Percentiles rank a stretch among this genome's conserved stretches.
phyloP scores from a whole-genome alignment of 2,888 invertebrate genomes.

The Matsumyia berberina region DNA sequence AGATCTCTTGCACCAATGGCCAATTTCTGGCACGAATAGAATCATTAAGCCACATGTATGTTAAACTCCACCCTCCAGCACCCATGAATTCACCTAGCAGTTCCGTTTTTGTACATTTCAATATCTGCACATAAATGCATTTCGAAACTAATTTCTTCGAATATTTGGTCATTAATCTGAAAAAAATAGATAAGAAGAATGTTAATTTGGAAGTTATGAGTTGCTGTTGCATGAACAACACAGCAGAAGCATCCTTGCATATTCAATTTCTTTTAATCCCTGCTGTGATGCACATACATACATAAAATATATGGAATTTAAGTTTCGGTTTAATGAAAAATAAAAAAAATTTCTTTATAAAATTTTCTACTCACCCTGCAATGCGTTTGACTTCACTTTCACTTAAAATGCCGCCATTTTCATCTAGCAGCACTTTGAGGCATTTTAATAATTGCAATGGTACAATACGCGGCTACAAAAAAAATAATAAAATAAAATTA shows the following conservation, averaged over 20 bases:
- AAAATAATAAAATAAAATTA: slow-evolving; percentile 62
- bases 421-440: slow-evolving; percentile 92
- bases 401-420: slow-evolving; percentile 94
- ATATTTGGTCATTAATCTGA: slow-evolving; percentile 97
- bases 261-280: not conserved
- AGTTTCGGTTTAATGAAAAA: slow-evolving; percentile 15
- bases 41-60: slow-evolving; percentile 95
- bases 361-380: slow-evolving; percentile 88
- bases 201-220: slow-evolving; percentile 5
- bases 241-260: no score
- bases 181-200: slow-evolving; percentile 56
- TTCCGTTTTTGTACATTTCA: slow-evolving; percentile 93
- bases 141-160: slow-evolving; percentile 97
- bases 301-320: not conserved
- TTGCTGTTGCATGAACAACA: no score
- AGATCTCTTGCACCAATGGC: slow-evolving; percentile 93
- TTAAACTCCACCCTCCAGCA: slow-evolving; percentile 95
- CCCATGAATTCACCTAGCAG: slow-evolving; percentile 95
- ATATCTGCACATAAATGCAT: slow-evolving; percentile 96
- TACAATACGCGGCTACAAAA: slow-evolving; percentile 94
- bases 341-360: not conserved
- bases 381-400: slow-evolving; percentile 94
- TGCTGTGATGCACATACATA: no score
- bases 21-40: slow-evolving; percentile 93
- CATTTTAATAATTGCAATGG: slow-evolving; percentile 95